These are phyloP conservation scores for Adelognathus sp. DNA, from an alignment of 2,888 invertebrate species.

Conservation along the genomic window DNA sequence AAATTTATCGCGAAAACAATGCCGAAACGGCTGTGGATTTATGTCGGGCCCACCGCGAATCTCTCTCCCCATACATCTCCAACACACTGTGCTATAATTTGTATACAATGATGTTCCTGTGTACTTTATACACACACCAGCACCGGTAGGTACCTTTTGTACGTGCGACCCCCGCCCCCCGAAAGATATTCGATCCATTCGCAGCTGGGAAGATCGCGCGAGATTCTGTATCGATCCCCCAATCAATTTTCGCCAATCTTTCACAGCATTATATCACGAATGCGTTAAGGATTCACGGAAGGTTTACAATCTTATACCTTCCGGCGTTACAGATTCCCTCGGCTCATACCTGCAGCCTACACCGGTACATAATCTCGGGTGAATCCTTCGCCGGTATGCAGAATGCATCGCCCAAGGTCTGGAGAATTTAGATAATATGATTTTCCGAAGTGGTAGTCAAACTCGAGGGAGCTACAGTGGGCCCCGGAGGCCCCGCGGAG, in stretches of 20 bases:
- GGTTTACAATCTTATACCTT: slow-evolving; percentile 35
- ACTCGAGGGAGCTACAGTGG: slow-evolving; percentile 51
- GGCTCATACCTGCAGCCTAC: not conserved
- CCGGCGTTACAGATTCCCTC: slow-evolving; percentile 30
- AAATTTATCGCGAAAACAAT: slow-evolving; percentile 75
- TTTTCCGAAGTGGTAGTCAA: slow-evolving; percentile 72
- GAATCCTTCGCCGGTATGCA: not conserved
- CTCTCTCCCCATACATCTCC: slow-evolving; percentile 28
- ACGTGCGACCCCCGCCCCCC: not conserved
- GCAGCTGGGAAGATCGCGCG: slow-evolving; percentile 29
- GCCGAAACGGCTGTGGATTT: slow-evolving; percentile 59
- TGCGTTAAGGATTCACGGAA: not conserved
- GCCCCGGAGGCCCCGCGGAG: slow-evolving; percentile 62
- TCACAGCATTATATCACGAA: slow-evolving; percentile 16
- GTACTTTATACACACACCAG: not conserved
- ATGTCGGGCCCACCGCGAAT: slow-evolving; percentile 45
- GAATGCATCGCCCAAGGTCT: slow-evolving; percentile 51
- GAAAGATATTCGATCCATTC: slow-evolving; percentile 52
- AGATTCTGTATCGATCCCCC: slow-evolving; percentile 38
- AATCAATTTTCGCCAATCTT: slow-evolving; percentile 57
- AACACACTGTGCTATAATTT: slow-evolving; percentile 10
- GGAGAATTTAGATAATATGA: slow-evolving; percentile 72
- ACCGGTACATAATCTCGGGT: not conserved
- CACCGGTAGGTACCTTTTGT: not conserved
- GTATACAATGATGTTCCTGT: not conserved